Evolutionary conservation across 2,888 invertebrate genomes (phyloP).

Genomic region (Drosophila infuscata): DNA sequence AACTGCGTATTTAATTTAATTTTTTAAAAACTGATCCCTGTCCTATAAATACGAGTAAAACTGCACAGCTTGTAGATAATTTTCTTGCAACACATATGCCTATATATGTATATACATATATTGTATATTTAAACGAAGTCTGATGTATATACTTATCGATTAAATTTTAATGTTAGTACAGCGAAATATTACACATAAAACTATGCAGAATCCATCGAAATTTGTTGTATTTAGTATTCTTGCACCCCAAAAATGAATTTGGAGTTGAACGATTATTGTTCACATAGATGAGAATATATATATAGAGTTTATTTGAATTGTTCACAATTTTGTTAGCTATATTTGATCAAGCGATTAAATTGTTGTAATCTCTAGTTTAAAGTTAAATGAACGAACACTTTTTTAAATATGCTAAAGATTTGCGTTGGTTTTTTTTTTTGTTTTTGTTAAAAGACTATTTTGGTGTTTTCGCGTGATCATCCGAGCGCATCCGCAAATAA

Average conservation of each 20-base stretch:
- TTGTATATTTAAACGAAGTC: slow-evolving; percentile 69
- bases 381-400: slow-evolving; percentile 46
- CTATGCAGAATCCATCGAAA: slow-evolving; percentile 51
- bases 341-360: slow-evolving; percentile 51
- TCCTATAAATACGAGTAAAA: slow-evolving; percentile 1
- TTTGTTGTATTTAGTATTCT: slow-evolving; percentile 21
- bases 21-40: background rate
- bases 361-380: slow-evolving; percentile 47
- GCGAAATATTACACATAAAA: slow-evolving; percentile 69
- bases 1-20: background rate
- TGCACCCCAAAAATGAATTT: slow-evolving; percentile 28
- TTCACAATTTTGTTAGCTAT: slow-evolving; percentile 48
- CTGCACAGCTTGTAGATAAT: slow-evolving; percentile 5
- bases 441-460: slow-evolving; percentile 30
- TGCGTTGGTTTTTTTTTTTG: slow-evolving; percentile 18
- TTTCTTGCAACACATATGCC: slow-evolving; percentile 56
- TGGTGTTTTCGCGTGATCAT: slow-evolving; percentile 18
- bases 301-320: slow-evolving; percentile 37
- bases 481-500: slow-evolving; percentile 21
- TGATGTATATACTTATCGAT: slow-evolving; percentile 59
- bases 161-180: slow-evolving; percentile 62
- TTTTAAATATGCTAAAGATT: slow-evolving; percentile 45
- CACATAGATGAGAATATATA: slow-evolving; percentile 9
- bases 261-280: slow-evolving; percentile 22
- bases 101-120: slow-evolving; percentile 23